Base-by-base conservation (phyloP, 2,888 invertebrate genomes). In the Atethmia centrago region DNA sequence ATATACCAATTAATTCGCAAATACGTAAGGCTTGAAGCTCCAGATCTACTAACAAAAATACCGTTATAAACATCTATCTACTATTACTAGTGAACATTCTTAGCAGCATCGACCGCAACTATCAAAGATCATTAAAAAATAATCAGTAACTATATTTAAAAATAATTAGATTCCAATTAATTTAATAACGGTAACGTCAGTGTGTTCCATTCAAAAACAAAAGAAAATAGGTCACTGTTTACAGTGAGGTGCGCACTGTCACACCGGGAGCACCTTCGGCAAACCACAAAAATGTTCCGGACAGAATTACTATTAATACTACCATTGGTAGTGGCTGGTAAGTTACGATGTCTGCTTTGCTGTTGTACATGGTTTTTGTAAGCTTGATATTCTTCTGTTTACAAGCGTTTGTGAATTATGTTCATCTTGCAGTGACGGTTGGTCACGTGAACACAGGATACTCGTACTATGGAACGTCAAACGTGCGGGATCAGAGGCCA, bases 251-350 rank as follows among this genome's bases (percentile, higher is more conserved):
- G 65, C 62, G 40, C 25, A 58, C 59, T 79, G 74, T 74, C 61
- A 14, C 42, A 36, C 53, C 19, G 25, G 25, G 19, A 76, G 58
- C 74, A 80, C 51, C 74, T 78, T 40, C 63, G n/a, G 25, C 31
- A 31, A 45, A 53, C 47, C 42, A 63, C 40, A 51, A 79, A 82
- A 4, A 86, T 88, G 88, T 74, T 85, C 70, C 74, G 80, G 65
- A 71, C 69, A 45, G 85, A 88, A 74, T 62, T 90, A 64, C 67
- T 92, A 67, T 82, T 90, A 47, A 64, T 91, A 56, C 59, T 91
- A 45, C 85, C 87, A 4, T 73, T 92, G 31, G 68, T 90, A 16
- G 83, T 83, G 4, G 83, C 87, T 64, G 92, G 93, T 93, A 81
- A 90, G 93, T 84, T 47, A 81, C 53, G 64, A 84, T 85, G 62